These are phyloP conservation scores for Acropternis orthonyx DNA, from an alignment of 2,797 vertebrate species.

Conservation along the genomic window DNA sequence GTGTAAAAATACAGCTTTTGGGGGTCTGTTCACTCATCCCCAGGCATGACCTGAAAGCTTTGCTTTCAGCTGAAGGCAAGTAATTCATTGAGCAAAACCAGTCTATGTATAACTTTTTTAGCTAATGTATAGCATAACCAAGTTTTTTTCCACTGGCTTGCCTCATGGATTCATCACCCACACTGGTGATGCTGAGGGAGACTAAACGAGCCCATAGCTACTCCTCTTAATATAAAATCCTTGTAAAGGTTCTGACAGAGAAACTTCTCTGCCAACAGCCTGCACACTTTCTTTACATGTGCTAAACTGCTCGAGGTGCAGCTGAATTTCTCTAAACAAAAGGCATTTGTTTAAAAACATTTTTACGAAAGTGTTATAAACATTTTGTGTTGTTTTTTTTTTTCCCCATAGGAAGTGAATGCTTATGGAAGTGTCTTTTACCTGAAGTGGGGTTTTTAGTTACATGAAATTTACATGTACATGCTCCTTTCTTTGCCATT, in stretches of 20 bases:
- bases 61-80: background rate
- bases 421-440: background rate
- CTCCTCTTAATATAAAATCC: background rate
- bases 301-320: slow-evolving; percentile 16
- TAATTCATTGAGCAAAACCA: background rate
- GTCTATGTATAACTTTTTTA: background rate
- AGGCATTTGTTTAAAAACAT: slow-evolving; percentile 40
- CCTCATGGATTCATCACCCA: background rate
- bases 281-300: background rate
- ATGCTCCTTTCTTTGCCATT: background rate
- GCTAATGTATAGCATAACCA: background rate
- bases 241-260: background rate
- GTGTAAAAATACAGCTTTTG: background rate
- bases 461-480: background rate
- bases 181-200: background rate
- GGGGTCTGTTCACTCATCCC: background rate
- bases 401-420: background rate
- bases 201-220: background rate
- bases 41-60: background rate
- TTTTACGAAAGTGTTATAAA: background rate
- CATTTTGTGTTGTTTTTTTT: background rate
- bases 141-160: background rate
- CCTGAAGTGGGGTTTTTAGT: background rate
- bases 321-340: slow-evolving; percentile 55
- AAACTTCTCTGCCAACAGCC: background rate